These are phyloP conservation scores for Prosopocoilus inquinatus DNA, from an alignment of 2,888 invertebrate genomes.

Conservation along the genomic window DNA sequence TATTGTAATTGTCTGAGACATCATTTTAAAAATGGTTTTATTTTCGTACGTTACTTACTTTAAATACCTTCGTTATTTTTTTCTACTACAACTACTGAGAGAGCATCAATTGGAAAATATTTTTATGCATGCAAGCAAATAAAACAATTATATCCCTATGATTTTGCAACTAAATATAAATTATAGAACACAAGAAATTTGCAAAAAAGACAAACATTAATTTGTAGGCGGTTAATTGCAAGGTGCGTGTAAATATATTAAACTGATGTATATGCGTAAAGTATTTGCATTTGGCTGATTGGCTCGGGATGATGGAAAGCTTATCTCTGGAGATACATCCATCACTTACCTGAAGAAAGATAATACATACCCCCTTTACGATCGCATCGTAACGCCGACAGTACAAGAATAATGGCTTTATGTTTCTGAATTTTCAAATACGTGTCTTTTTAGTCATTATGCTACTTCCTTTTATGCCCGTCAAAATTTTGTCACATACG, in stretches of 20 bases:
- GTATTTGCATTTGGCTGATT: constrained; percentile 36
- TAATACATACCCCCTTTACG: neutral
- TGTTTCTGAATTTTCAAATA: too few relatives aligned
- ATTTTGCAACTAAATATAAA: too few relatives aligned
- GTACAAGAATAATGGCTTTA: too few relatives aligned
- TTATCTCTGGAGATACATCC: constrained; percentile 33
- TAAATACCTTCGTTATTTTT: neutral
- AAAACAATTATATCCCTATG: too few relatives aligned
- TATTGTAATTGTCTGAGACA: too few relatives aligned
- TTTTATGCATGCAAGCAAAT: neutral
- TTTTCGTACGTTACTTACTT: neutral
- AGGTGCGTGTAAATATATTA: neutral
- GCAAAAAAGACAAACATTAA: neutral
- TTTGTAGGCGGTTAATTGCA: neutral
- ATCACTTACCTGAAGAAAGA: constrained; percentile 31
- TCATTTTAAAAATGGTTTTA: too few relatives aligned
- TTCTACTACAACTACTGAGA: neutral
- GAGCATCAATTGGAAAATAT: neutral
- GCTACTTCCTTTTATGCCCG: too few relatives aligned
- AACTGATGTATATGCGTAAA: neutral
- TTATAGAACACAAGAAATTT: too few relatives aligned
- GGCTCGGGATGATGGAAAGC: constrained; percentile 37
- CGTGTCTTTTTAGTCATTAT: too few relatives aligned
- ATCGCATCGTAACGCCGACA: too few relatives aligned
- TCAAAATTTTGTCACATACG: too few relatives aligned